Percentiles rank a stretch among this genome's conserved stretches.
Conservation (phyloP, 2,113 vertebrate genomes). For the Prolemur simus region DNA sequence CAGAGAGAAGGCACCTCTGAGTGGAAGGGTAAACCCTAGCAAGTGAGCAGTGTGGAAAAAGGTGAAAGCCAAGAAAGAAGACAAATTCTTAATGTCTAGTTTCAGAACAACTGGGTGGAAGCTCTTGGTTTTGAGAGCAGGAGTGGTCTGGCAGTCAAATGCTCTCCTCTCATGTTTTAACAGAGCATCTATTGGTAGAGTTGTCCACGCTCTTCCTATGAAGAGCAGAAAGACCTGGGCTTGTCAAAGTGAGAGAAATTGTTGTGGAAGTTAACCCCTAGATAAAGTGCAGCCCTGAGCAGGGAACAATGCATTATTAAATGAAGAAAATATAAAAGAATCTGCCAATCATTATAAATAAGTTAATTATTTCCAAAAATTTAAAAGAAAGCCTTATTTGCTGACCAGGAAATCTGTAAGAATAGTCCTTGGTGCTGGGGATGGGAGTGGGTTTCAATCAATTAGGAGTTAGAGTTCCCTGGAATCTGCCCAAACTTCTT, state of each 20-base stretch:
- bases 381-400: slow-evolving; percentile 15
- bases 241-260: slow-evolving; percentile 37
- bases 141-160: background rate
- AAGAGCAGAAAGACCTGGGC: slow-evolving; percentile 31
- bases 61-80: background rate
- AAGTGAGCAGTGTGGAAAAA: background rate
- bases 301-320: slow-evolving; percentile 20
- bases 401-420: background rate
- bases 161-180: background rate
- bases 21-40: background rate
- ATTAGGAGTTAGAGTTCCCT: background rate
- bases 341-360: slow-evolving; percentile 53
- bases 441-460: background rate
- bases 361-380: slow-evolving; percentile 31
- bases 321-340: slow-evolving; percentile 54
- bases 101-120: background rate
- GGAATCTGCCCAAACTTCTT: background rate
- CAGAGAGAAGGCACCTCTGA: background rate
- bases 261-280: slow-evolving; percentile 55
- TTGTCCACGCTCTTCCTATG: slow-evolving; percentile 26
- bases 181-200: background rate
- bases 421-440: background rate
- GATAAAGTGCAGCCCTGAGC: background rate
- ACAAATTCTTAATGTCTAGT: background rate
- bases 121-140: background rate